Base-by-base conservation (phyloP, 2,888 invertebrate genomes). In the Sialis fuliginosa region DNA sequence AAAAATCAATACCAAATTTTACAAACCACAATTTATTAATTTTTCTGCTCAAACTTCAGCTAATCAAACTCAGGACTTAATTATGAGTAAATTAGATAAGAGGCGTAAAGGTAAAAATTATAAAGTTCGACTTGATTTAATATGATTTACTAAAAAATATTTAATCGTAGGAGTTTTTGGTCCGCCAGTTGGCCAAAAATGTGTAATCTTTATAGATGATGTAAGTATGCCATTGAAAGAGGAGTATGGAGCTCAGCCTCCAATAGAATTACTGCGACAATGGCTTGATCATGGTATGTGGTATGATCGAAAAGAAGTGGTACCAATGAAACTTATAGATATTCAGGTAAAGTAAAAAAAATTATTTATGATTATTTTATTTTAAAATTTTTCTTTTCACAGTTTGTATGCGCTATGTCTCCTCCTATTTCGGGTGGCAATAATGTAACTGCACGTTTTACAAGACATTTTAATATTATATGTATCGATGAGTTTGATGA, bases 31-130 rank as follows among this genome's bases (percentile, higher is more conserved):
- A 35, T 81, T 90, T 52, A 80, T 95, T 57, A 91, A 85, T 54
- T 95, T 95, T 62, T 92, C 93, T 0, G 92, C 93, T 0, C 91
- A 92, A 68, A 93, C 92, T 0, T 83, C 86, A 12, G 90, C 92
- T 33, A 90, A 88, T 66, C 89, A 90, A 63, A 90, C 90, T 0
- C 93, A 95, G 66, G 89, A 90, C 58, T 89, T 93, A 47, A 88
- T 95, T 42, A 91, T 93, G 90, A 81, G 83, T 4, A 93, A 92
- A 64, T 64, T 95, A 54, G 93, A 93, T 61, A 92, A 90, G 62
- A 71, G 95, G 46, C 73, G 90, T 44, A 93, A 92, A 71, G 92
- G 82, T 70, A 56, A 22, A 6, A 31, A n/a, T 33, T 22, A 33
- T 44, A 3, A 22, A 35, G 1, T 3, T 44, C 5, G 6, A 33